Evolutionary conservation across 2,797 vertebrate species (phyloP), one percentile per base, ranked within the genome.

Genomic region (Sparidentex hasta): DNA sequence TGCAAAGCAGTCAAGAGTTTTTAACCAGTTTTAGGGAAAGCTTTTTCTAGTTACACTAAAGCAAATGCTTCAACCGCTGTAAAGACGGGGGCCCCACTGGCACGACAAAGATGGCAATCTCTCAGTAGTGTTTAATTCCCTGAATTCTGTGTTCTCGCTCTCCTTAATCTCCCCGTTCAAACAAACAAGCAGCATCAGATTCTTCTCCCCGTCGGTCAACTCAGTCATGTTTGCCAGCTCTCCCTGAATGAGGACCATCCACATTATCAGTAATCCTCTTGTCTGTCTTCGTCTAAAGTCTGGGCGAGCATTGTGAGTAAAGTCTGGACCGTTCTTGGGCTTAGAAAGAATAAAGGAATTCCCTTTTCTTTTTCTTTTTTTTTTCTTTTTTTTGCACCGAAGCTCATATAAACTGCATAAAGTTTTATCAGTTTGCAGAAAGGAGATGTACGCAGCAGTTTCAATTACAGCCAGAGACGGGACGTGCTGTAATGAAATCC

Each of bases 101-200:
- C 77, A 71, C 48, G 20, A 91, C 74, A 83, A 88, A 87, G 78
- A 87, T 58, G 70, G 59, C 51, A 76, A 84, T 82, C 78, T 87
- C 95, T 95, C 94, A 89, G 90, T 94, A 94, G 93, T 97, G 95
- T 96, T 97, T 97, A 96, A 95, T 93, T 94, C 95, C 93, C 94
- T 95, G 95, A 96, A 96, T 97, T 97, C 94, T 94, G 91, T 92
- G 91, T 94, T 87, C 85, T 87, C 77, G 33, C 95, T 94, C 94
- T 95, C 65, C 84, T 95, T 97, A 97, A 98, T 98, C 97, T 97
- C 93, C 94, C 92, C 95, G 95, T 96, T 97, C 96, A 96, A 97
- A 97, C 97, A 97, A 97, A 97, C 96, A 96, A 95, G 97, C 96
- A 96, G 95, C 96, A 93, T 95, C 92, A 94, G 94, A 95, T 96